These are phyloP conservation scores for Tipula vernalis DNA, from an alignment of 2,888 invertebrate genomes.

Conservation along the genomic window DNA sequence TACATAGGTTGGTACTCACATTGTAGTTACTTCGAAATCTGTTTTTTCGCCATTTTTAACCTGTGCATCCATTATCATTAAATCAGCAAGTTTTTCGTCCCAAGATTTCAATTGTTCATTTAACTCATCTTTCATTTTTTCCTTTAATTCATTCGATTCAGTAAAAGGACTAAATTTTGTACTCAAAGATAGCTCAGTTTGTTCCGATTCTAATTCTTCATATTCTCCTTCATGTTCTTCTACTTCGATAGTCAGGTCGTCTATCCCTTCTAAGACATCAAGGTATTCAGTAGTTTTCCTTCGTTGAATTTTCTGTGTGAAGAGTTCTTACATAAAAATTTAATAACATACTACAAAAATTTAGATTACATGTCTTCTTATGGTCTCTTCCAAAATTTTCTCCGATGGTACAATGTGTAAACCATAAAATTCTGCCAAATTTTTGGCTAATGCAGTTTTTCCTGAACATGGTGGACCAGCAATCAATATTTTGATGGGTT, in stretches of 20 bases:
- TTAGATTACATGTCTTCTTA: conserved; percentile 12
- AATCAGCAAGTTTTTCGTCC: background rate
- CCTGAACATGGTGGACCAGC: conserved; percentile 55
- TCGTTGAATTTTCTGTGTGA: background rate
- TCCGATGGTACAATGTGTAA: conserved; percentile 22
- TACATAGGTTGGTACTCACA: background rate
- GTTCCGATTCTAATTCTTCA: background rate
- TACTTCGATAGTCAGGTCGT: background rate
- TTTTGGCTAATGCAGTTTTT: conserved; percentile 46
- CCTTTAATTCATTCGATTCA: background rate
- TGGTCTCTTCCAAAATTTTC: conserved; percentile 6
- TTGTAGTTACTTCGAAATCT: background rate
- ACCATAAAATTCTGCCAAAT: conserved; percentile 44
- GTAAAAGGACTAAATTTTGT: background rate
- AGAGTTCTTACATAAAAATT: background rate
- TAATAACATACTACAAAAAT: background rate
- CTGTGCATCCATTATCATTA: background rate
- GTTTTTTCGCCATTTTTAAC: background rate
- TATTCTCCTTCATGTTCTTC: background rate
- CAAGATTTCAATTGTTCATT: background rate
- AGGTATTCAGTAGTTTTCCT: background rate
- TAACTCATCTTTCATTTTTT: background rate
- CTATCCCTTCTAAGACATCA: background rate
- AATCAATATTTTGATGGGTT: conserved; percentile 44
- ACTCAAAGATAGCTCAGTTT: background rate